A percentile compares a stretch with the other conserved stretches of the same genome.
These are phyloP conservation scores for Aramus guarauna DNA, from an alignment of 2,113 vertebrate genomes.

Conservation along the genomic window DNA sequence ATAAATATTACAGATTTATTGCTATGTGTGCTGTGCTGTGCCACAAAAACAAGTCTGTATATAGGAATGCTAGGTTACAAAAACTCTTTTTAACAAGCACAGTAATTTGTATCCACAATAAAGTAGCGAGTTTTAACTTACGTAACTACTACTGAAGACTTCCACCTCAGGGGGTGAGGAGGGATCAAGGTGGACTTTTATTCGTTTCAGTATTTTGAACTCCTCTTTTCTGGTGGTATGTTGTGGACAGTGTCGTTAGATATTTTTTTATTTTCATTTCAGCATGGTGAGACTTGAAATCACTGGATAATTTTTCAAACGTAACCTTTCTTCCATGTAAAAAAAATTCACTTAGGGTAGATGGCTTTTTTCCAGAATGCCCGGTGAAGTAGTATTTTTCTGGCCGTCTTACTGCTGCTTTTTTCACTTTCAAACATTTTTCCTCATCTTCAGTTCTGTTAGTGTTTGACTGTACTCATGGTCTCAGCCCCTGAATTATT, in stretches of 20 bases:
- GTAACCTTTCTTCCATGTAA: background rate
- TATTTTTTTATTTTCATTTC: background rate
- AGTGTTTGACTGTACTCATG: background rate
- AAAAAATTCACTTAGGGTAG: background rate
- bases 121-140: background rate
- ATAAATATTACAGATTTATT: constrained; percentile 51
- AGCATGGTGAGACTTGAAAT: background rate
- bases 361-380: background rate
- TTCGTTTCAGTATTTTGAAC: background rate
- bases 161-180: accelerated
- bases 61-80: background rate
- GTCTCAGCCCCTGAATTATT: background rate
- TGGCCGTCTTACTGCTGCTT: background rate
- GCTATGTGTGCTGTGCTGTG: background rate
- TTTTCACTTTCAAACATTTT: background rate
- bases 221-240: background rate
- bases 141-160: background rate
- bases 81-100: background rate
- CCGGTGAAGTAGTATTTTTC: background rate
- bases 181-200: background rate
- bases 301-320: background rate
- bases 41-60: background rate
- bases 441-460: background rate
- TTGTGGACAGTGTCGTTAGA: background rate
- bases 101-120: background rate